Base-by-base conservation (phyloP, 2,888 invertebrate genomes). In the Phymatocera aterrima region DNA sequence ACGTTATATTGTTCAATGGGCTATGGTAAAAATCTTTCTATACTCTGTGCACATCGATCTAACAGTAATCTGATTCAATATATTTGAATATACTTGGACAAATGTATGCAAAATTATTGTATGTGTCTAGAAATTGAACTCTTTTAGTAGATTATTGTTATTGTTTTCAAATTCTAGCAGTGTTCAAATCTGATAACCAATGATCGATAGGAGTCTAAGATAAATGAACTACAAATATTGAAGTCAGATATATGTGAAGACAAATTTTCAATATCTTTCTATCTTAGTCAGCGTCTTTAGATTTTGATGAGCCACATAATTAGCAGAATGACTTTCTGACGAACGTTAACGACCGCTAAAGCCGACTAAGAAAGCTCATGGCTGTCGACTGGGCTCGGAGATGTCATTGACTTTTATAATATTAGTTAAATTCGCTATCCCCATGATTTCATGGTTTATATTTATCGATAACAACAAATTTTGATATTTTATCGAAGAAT, bases 11-110 rank as follows among this genome's bases (percentile, higher is more conserved):
- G 85, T 88, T 89, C 87, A 88, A 89, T 88, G 87, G 89, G 89
- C 89, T 89, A 89, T 89, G 89, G 88, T 88, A 89, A 86, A 87
- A 85, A 88, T 83, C 86, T 87, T 88, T 87, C 85, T 88, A 87
- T 87, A 88, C 85, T 85, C 82, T 81, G 83, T 82, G 83, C 80
- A 81, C 80, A 80, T 75, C 60, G 75, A 75, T 75, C 18, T 5
- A 60, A 60, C 75, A 28, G 40, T 75, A 57, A 57, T 75, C 75
- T 40, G 75, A 57, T 75, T 40, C 24, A 60, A 72, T n/a, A n/a
- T n/a, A n/a, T n/a, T n/a, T n/a, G n/a, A 48, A 46, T 12, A 46
- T 21, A 34, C 31, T 31, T 57, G 21, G 43, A 5, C n/a, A n/a
- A n/a, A 64, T 37, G 37, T 37, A 64, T 34, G n/a, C 51, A 10